These are phyloP conservation scores for Eledona agricola DNA, from an alignment of 2,888 invertebrate species.

Conservation along the genomic window DNA sequence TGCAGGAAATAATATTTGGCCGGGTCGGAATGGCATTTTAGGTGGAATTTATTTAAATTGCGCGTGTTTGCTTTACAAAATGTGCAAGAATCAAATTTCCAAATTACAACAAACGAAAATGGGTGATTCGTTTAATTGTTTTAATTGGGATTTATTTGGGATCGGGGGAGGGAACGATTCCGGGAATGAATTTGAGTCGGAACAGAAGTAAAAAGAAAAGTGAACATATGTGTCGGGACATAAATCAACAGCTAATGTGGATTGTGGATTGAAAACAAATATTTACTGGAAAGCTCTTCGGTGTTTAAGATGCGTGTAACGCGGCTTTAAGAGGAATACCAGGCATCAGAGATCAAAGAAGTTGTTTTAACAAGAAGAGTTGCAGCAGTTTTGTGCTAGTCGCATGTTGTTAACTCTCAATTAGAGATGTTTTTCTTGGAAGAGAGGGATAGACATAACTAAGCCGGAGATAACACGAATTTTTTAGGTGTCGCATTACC, in stretches of 20 bases:
- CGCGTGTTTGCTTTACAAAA: no score
- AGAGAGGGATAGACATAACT: conserved; percentile 1
- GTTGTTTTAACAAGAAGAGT: background rate
- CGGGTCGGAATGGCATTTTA: no score
- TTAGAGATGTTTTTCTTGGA: conserved; percentile 6
- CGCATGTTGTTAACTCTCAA: conserved; percentile 11
- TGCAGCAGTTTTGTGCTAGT: conserved; percentile 8
- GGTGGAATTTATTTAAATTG: no score
- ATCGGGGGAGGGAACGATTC: no score
- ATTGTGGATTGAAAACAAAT: conserved; percentile 32
- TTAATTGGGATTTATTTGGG: no score
- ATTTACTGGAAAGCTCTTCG: conserved; percentile 28
- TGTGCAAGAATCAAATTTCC: no score
- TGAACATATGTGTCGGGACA: conserved; percentile 27
- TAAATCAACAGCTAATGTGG: conserved; percentile 33
- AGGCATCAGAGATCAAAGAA: conserved; percentile 20
- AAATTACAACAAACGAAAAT: no score
- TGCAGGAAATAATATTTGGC: no score
- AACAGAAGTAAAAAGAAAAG: conserved; percentile 19
- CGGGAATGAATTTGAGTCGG: conserved; percentile 28
- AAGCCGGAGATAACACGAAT: conserved; percentile 7
- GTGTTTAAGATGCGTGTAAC: conserved; percentile 15
- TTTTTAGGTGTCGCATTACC: conserved; percentile 12
- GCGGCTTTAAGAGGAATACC: conserved; percentile 4
- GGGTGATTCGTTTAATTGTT: no score